Evolutionary conservation across 2,888 invertebrate genomes (phyloP), one percentile per base, ranked within the genome.

Genomic region (Spialia ferax): DNA sequence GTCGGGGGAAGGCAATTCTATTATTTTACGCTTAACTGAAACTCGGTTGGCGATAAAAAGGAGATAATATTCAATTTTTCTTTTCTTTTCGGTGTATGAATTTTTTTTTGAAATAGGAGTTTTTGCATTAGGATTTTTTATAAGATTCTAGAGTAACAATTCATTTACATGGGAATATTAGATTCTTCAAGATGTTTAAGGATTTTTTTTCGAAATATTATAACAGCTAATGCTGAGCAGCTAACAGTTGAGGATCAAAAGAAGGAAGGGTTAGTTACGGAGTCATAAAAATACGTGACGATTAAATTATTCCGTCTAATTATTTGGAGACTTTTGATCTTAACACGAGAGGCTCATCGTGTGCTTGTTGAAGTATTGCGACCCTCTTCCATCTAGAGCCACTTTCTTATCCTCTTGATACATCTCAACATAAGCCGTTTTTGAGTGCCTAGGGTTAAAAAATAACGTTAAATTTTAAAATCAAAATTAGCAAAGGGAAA

Each of bases 1-100:
- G 74, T 52, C 82, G 85, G 84, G 78, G 77, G 76, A 74, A 75
- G 78, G 81, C 83, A 83, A 83, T 89, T 86, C 79, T 83, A 85
- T 88, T 89, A 85, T 86, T 86, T 86, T 80, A 80, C 76, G 78
- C 61, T 61, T 50, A 50, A 50, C 50, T 56, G 45, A 35, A 32
- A 32, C 45, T 1, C 38, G n/a, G 23, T 5, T 55, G 29, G 26
- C 55, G 42, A 55, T 56, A 50, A 62, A 62, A 50, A 52, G 15
- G 20, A 62, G n/a, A 59, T 22, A 29, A 29, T 6, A 26, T 26
- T n/a, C n/a, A n/a, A n/a, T n/a, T n/a, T n/a, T n/a, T n/a, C n/a
- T n/a, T n/a, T n/a, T n/a, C 3, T 35, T 35, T 35, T 35, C 35
- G 13, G 29, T 29, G 29, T 29, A 29, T 29, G 29, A 29, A 29